Base-by-base conservation (phyloP, 2,888 invertebrate species). In the Conchocele bisecta region DNA sequence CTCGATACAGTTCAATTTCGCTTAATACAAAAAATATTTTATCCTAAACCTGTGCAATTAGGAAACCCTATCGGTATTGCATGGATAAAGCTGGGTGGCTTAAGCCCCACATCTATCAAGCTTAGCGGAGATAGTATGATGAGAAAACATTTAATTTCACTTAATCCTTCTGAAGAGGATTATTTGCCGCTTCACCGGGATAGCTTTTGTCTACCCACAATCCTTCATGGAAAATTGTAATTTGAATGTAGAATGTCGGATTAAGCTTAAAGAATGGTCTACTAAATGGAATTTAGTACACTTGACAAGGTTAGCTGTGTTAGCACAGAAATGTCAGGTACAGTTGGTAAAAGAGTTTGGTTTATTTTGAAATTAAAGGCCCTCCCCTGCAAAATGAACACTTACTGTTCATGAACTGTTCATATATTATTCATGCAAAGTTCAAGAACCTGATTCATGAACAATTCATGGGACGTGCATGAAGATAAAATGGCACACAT, bases 71-170 rank as follows among this genome's bases (percentile, higher is more conserved):
- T 65, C 65, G 31, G 44, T 48, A 46, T 50, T 22, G 44, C 33
- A 28, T 51, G 60, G 31, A 46, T 50, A 37, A 48, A 39, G 51
- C 31, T 35, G 46, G 17, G 35, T 39, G 48, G 37, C 28, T 60
- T 58, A 48, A 42, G 22, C 26, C 6, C 39, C 17, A 42, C 68
- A 75, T 75, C 75, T 61, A 75, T 75, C 71, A 75, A 51, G 68
- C 54, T 75, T 75, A 64, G 7, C 22, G 41, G 41, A 64, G 60
- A 67, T 60, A 41, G 67, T 48, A 48, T 24, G 71, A 71, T 68
- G 71, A 65, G 69, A 71, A 75, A 71, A 68, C 65, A 61, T 75
- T 75, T 65, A 71, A 75, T 75, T 75, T 75, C 56, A 28, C 50
- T 50, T 75, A 75, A 75, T 75, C 75, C 64, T 56, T 20, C 26